phyloP scores from a whole-genome alignment of 2,113 vertebrate species.

The Melanerpes aurifrons region DNA sequence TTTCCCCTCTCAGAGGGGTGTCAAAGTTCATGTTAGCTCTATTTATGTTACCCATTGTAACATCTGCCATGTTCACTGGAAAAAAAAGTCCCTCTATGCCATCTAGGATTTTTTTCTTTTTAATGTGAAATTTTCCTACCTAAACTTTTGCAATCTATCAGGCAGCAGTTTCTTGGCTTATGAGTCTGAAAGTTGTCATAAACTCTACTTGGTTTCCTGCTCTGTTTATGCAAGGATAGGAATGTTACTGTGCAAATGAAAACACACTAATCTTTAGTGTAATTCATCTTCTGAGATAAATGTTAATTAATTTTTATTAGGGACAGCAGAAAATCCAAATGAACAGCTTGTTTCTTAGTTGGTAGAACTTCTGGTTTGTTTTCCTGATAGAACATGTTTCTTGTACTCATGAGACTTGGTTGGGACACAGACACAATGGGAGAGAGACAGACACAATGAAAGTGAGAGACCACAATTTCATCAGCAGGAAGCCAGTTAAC shows the following conservation, averaged over 20 bases:
- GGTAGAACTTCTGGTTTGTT: not conserved
- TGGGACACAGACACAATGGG: not conserved
- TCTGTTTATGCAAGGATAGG: not conserved
- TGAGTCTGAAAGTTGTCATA: not conserved
- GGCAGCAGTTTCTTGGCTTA: not conserved
- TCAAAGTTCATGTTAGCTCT: not conserved
- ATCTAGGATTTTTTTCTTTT: not conserved
- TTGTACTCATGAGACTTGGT: not conserved
- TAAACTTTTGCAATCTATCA: not conserved
- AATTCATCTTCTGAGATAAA: slow-evolving; percentile 5
- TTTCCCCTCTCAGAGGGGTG: slow-evolving; percentile 65
- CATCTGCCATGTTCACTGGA: not conserved
- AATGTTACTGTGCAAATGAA: not conserved
- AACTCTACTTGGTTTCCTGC: not conserved
- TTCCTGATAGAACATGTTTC: not conserved
- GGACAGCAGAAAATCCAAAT: not conserved
- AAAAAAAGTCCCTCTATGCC: not conserved
- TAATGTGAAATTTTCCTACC: not conserved
- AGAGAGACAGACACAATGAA: not conserved
- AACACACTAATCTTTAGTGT: not conserved
- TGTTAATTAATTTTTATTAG: not conserved
- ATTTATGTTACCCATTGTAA: not conserved
- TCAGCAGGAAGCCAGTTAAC: not conserved
- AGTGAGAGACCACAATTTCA: not conserved
- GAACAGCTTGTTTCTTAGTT: not conserved